A percentile compares a stretch with the other conserved stretches of the same genome.
phyloP scores from a whole-genome alignment of 2,888 invertebrate genomes.

The Gymnoscelis rufifasciata region DNA sequence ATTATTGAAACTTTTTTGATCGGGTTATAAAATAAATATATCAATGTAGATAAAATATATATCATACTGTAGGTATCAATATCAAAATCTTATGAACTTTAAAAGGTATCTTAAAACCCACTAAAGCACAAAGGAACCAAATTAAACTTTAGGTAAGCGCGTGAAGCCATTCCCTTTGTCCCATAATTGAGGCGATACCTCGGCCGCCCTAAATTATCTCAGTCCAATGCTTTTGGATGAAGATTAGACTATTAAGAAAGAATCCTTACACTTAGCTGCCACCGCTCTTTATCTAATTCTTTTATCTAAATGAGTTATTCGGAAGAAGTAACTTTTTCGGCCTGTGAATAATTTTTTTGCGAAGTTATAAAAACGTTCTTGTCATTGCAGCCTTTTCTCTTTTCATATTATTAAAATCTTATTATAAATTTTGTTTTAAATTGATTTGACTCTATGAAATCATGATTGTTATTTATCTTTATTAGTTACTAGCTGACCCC shows the following conservation, averaged over 20 bases:
- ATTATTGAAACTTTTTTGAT: no score
- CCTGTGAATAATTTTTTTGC: background rate
- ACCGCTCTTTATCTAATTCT: slow-evolving; percentile 22
- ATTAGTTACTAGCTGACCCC: no score
- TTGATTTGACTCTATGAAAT: no score
- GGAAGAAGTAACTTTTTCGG: slow-evolving; percentile 5
- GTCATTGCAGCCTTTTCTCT: background rate
- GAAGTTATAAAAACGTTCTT: background rate
- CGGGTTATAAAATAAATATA: no score
- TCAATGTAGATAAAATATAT: no score
- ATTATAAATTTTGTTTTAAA: no score
- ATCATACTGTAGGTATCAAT: no score
- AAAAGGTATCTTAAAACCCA: slow-evolving; percentile 21
- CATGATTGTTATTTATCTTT: no score
- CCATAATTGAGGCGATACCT: slow-evolving; percentile 43
- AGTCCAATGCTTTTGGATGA: slow-evolving; percentile 47
- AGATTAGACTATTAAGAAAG: slow-evolving; percentile 50
- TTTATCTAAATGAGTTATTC: slow-evolving; percentile 11
- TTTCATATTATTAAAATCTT: no score
- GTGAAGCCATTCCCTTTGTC: slow-evolving; percentile 40
- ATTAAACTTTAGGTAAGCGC: slow-evolving; percentile 44
- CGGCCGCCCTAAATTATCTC: slow-evolving; percentile 48
- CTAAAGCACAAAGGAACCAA: slow-evolving; percentile 42
- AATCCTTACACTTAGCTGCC: slow-evolving; percentile 24
- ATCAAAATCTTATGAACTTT: no score